phyloP scores from a whole-genome alignment of 2,888 invertebrate species.

The Nipponacmea schrenckii region DNA sequence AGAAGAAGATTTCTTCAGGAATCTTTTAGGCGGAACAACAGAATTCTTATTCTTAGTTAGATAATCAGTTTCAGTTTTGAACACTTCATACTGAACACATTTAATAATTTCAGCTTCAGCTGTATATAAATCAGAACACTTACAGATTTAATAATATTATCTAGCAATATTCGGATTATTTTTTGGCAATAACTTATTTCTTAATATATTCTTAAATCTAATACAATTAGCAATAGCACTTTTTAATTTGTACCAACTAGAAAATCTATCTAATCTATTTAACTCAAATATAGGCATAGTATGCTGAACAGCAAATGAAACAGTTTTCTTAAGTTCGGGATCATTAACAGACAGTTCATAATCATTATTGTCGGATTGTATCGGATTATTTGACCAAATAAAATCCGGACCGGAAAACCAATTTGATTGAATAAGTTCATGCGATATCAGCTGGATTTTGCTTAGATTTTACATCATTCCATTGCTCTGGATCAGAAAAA shows the following conservation, averaged over 20 bases:
- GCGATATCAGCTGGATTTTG: constrained; percentile 31
- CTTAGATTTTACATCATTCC: constrained; percentile 27
- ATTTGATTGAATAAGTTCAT: constrained; percentile 13
- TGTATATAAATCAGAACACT: not conserved
- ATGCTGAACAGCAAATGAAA: not conserved
- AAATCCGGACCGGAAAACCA: constrained; percentile 32
- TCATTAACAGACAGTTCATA: not conserved
- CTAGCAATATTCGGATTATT: too few relatives aligned
- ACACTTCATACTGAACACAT: not conserved
- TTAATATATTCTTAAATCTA: too few relatives aligned
- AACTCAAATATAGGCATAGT: not conserved
- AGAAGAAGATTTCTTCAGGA: not conserved
- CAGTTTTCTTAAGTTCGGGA: constrained; percentile 5
- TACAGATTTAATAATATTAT: too few relatives aligned
- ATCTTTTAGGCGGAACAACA: too few relatives aligned
- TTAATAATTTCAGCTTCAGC: constrained; percentile 11
- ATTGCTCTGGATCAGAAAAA: constrained; percentile 20
- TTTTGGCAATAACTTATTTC: too few relatives aligned
- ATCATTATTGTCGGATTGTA: not conserved
- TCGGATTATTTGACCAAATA: constrained; percentile 2
- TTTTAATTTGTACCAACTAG: not conserved
- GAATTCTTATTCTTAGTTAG: too few relatives aligned
- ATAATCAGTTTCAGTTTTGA: not conserved
- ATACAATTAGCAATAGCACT: constrained; percentile 2
- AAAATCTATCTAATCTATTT: not conserved